Percentiles rank a stretch among this genome's conserved stretches.
phyloP scores from a whole-genome alignment of 2,797 vertebrate genomes.

The Coregonus ussuriensis region DNA sequence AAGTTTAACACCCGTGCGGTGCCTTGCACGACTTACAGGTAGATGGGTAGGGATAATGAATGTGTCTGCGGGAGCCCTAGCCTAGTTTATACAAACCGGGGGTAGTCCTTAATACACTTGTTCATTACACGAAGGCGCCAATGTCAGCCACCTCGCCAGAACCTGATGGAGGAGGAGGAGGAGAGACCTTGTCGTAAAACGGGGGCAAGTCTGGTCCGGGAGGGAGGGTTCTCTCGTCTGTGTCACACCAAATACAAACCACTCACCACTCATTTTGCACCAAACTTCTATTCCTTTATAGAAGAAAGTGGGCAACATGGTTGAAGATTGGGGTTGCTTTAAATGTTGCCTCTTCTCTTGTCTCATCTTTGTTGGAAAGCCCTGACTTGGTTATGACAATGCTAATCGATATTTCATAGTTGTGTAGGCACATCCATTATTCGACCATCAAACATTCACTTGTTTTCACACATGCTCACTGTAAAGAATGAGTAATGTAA shows the following conservation, averaged over 20 bases:
- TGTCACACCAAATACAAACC: background rate
- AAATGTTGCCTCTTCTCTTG: background rate
- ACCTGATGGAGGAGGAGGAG: background rate
- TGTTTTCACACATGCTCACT: too few relatives aligned
- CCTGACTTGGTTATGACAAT: too few relatives aligned
- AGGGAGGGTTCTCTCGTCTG: background rate
- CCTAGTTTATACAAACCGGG: background rate
- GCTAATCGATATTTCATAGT: too few relatives aligned
- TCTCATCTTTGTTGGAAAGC: too few relatives aligned
- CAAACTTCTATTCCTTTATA: background rate
- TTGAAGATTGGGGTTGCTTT: background rate
- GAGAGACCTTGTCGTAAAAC: background rate
- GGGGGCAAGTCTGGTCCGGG: background rate
- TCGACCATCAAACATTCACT: too few relatives aligned
- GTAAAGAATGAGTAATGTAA: too few relatives aligned
- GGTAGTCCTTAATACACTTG: background rate
- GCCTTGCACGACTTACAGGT: background rate
- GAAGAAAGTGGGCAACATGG: background rate
- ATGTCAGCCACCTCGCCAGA: conserved; percentile 1
- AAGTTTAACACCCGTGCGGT: background rate
- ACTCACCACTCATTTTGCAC: background rate
- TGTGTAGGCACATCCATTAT: too few relatives aligned
- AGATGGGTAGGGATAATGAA: background rate
- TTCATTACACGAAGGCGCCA: conserved; percentile 11
- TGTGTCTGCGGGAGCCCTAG: background rate